phyloP scores from a whole-genome alignment of 2,888 invertebrate species.

The Cataglyphis cursor region DNA sequence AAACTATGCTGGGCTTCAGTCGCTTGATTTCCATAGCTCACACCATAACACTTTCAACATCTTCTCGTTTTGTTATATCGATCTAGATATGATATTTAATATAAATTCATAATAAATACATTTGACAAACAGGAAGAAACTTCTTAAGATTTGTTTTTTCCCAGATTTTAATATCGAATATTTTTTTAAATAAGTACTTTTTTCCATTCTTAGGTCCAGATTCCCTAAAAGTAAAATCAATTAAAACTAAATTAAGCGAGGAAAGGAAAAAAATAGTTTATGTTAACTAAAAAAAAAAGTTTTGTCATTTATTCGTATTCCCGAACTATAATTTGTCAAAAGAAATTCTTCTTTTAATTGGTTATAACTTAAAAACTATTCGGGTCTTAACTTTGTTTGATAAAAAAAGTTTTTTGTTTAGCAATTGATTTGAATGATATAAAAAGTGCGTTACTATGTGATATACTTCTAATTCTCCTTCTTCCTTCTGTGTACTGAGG shows the following conservation, averaged over 20 bases:
- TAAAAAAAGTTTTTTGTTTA: neutral
- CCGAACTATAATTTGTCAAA: neutral
- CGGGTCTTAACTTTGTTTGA: neutral
- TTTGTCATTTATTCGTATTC: neutral
- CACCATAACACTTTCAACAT: slow-evolving; percentile 42
- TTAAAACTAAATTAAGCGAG: neutral
- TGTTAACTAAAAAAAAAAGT: neutral
- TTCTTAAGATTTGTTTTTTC: neutral
- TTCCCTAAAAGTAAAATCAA: neutral
- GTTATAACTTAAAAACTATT: neutral
- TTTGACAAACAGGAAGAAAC: neutral
- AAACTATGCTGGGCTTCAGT: slow-evolving; percentile 43
- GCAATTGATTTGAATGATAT: neutral
- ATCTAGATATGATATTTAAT: neutral
- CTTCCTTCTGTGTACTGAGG: neutral
- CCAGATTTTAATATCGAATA: neutral
- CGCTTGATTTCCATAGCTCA: slow-evolving; percentile 50
- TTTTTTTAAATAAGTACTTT: neutral
- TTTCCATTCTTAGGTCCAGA: neutral
- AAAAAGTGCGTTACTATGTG: slow-evolving; percentile 4
- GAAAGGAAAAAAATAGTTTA: neutral
- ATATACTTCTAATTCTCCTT: slow-evolving; percentile 1
- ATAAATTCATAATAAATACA: neutral
- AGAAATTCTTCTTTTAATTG: too few species aligned
- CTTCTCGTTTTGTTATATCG: slow-evolving; percentile 17